Evolutionary conservation across 1,140 invertebrate species (phyloP), one percentile per base, ranked within the genome.

Genomic region (Pseudomyrmex cubaensis): DNA sequence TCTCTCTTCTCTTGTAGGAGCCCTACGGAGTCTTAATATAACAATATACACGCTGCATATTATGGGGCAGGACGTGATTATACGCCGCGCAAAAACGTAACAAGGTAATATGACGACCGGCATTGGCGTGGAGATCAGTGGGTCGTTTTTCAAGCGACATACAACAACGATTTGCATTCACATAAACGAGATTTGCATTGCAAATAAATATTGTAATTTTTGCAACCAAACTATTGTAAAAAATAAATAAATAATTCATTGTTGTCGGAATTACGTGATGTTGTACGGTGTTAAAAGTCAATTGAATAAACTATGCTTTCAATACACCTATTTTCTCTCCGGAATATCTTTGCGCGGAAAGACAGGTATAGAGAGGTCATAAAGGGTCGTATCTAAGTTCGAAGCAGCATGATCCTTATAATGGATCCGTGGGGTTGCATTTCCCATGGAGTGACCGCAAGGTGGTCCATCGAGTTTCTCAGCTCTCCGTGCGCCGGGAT

Each of bases 31-130:
- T 75, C 86, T 89, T 89, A 87, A 90, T 90, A 89, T 86, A 90
- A 90, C 89, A 90, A 90, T 87, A 90, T 87, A 89, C 89, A 80
- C 87, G 78, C 62, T 85, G 88, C 86, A 90, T 91, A 91, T 89
- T 88, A 89, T 83, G 89, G 35, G 5, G 82, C 87, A 76, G 84
- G 84, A 87, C 87, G 90, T 92, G 91, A 92, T 92, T 91, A 90
- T 90, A 87, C 83, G 85, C 86, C 86, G 84, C 66, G 86, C 90
- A 92, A 92, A 92, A 92, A 92, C 90, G 89, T 91, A 92, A 91
- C 88, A 91, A 91, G 87, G 88, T 90, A 91, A 91, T 89, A 90
- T 84, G 82, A 75, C 44, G 50, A 83, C 50, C 52, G 52, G 46
- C 86, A 87, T 76, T 76, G 83, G 86, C 72, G 84, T 83, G 74